Evolutionary conservation across 2,888 invertebrate genomes (phyloP).

Genomic region (Pristionchus fissidentatus): DNA sequence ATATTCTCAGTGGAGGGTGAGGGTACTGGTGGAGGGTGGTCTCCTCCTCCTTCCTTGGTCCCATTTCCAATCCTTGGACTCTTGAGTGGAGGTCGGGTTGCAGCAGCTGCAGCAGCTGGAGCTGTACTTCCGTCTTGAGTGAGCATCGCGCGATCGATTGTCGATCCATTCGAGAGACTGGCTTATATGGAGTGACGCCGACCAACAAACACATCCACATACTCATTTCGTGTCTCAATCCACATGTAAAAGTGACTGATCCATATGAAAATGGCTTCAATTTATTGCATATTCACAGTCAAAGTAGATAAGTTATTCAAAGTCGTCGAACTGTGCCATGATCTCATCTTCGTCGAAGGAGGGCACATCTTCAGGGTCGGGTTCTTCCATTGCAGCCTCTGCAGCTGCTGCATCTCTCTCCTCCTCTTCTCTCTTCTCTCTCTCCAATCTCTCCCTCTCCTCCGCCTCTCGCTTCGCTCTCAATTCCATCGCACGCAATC

Average conservation of each 20-base stretch:
- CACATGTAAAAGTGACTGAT: neutral
- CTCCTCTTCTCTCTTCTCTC: neutral
- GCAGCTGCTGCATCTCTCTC: neutral
- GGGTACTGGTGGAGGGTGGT: neutral
- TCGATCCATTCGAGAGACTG: neutral
- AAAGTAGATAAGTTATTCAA: constrained; percentile 23
- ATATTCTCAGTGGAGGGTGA: neutral
- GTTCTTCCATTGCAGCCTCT: neutral
- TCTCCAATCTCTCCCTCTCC: constrained; percentile 21
- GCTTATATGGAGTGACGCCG: neutral
- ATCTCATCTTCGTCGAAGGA: constrained; percentile 28
- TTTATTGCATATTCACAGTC: constrained; percentile 10
- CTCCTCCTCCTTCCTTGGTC: constrained; percentile 9
- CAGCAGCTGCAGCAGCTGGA: too few species aligned
- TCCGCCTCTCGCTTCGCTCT: constrained; percentile 26
- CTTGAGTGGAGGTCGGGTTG: neutral
- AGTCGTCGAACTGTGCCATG: constrained; percentile 41
- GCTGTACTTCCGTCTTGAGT: neutral
- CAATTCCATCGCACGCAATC: constrained; percentile 30
- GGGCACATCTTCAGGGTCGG: too few species aligned
- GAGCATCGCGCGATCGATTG: neutral
- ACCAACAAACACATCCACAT: neutral
- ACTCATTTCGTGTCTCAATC: constrained; percentile 1
- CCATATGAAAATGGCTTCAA: neutral
- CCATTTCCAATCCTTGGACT: constrained; percentile 14